Evolutionary conservation across 2,113 vertebrate species (phyloP).

Genomic region (Hyperopisus bebe): DNA sequence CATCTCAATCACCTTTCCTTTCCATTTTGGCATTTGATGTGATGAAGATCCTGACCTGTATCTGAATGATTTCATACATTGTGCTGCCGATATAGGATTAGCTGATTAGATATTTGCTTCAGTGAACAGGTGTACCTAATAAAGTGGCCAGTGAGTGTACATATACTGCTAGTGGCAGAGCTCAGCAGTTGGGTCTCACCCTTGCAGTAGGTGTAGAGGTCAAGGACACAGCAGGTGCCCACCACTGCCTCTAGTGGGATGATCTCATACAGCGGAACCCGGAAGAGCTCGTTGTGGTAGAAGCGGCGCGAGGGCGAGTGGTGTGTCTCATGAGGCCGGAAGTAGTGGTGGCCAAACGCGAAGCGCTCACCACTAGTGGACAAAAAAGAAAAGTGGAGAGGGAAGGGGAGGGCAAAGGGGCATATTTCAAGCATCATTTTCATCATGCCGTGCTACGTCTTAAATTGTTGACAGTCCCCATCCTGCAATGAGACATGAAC

Average conservation of each 20-base stretch:
- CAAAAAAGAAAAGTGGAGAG: not conserved
- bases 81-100: not conserved
- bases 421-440: not conserved
- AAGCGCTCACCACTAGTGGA: constrained; percentile 83
- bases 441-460: not conserved
- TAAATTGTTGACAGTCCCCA: not conserved
- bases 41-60: not conserved
- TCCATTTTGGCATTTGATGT: not conserved
- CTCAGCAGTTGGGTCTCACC: constrained; percentile 56
- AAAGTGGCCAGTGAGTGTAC: not conserved
- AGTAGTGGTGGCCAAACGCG: constrained; percentile 96
- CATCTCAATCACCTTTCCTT: not conserved
- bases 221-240: constrained; percentile 88
- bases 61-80: not conserved
- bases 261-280: constrained; percentile 93
- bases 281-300: constrained; percentile 95
- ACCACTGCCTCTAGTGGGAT: constrained; percentile 95
- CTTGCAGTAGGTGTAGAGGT: constrained; percentile 97
- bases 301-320: constrained; percentile 93
- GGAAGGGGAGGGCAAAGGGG: not conserved
- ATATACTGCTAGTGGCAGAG: not conserved
- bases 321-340: constrained; percentile 96
- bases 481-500: not conserved
- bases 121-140: not conserved
- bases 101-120: not conserved